Evolutionary conservation across 64 coral and sea anemone genomes (phyloP).

Genomic region (Porites lutea): DNA sequence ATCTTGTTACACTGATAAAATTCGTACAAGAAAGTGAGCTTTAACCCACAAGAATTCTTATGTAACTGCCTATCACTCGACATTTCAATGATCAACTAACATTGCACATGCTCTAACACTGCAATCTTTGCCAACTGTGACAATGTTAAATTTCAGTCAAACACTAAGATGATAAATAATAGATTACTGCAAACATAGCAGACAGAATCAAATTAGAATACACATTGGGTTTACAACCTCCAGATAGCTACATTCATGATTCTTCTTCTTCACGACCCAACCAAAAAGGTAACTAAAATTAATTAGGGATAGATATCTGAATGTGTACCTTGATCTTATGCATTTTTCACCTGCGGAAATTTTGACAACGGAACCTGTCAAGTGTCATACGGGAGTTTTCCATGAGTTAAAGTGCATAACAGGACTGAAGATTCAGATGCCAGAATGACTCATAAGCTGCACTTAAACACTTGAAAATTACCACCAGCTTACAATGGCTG

Average conservation of each 20-base stretch:
- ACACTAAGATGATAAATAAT: neutral
- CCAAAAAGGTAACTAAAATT: neutral
- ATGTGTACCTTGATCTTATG: constrained; percentile 37
- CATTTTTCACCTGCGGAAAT: constrained; percentile 2
- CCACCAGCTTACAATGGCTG: neutral
- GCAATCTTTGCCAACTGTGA: neutral
- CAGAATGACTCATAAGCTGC: neutral
- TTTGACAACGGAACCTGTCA: neutral
- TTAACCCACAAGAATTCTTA: no score
- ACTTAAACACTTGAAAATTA: constrained; percentile 27
- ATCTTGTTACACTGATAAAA: neutral
- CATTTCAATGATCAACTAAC: neutral
- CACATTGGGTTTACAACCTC: neutral
- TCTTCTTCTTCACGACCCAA: neutral
- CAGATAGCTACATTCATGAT: neutral
- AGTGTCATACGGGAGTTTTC: neutral
- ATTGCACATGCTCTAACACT: neutral
- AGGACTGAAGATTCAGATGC: neutral
- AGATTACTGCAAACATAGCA: neutral
- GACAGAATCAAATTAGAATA: neutral
- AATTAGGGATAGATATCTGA: neutral
- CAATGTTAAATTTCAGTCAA: neutral
- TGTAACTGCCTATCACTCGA: neutral
- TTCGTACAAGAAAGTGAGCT: neutral
- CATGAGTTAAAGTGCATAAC: neutral